Evolutionary conservation across 2,888 invertebrate genomes (phyloP), one percentile per base, ranked within the genome.

Genomic region (Choreutis nemorana): DNA sequence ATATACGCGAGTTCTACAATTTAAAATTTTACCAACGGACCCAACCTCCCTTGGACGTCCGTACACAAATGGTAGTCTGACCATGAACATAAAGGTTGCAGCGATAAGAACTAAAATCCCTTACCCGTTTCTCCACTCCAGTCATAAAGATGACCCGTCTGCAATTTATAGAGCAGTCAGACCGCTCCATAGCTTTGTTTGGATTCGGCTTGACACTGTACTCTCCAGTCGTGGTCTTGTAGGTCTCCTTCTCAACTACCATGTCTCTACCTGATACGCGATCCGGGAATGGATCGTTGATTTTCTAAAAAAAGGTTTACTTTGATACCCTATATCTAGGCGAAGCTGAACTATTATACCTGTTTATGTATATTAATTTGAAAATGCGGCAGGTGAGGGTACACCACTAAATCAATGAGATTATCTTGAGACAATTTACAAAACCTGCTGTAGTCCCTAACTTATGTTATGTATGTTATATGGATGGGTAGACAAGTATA

Each of bases 141-240:
- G 73, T 78, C 71, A 78, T 68, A 32, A 50, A 78, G 25, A 50
- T 56, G 8, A 75, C 72, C 15, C 70, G 45, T 6, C 59, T 50
- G 31, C 73, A 73, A 42, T 77, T 75, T 31, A 73, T 72, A 8
- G 61, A 39, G 33, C 72, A 67, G 34, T 77, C 78, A 0, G 73
- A 38, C 3, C 75, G 43, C 39, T 78, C 78, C 71, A 68, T 77
- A 0, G 75, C 75, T 31, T 77, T 77, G 37, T 77, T 77, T 1
- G 75, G 75, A 35, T 78, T 78, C 0, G 77, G 72, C 22, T 77
- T 75, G 3, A 72, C 67, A 35, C 72, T 61, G 39, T 75, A 78
- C 32, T 66, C 75, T 0, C 73, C 71, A 0, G 60, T 55, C 0
- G 77, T 75, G 0, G 77, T 77, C 33, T 48, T 60, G 39, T 68